Evolutionary conservation across 2,797 vertebrate species (phyloP).

Genomic region (Platyrinchus mystaceus): DNA sequence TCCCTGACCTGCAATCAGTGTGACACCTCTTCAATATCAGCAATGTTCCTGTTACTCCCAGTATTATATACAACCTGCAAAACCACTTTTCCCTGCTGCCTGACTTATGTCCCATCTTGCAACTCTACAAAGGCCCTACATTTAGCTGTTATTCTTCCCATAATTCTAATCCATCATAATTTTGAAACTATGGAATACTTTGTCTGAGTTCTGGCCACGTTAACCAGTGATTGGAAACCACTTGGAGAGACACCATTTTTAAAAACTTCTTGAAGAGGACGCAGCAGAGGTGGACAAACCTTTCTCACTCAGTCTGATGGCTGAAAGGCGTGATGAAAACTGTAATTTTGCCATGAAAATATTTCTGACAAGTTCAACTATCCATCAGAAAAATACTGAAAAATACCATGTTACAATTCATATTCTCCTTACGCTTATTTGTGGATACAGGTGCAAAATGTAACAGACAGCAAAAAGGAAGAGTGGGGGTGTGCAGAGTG

Average conservation of each 20-base stretch:
- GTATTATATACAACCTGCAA: neutral
- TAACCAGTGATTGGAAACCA: neutral
- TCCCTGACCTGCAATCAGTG: neutral
- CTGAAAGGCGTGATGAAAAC: constrained; percentile 4
- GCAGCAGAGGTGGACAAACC: neutral
- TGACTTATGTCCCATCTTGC: neutral
- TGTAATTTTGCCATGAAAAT: neutral
- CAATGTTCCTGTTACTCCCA: neutral
- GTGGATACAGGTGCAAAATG: neutral
- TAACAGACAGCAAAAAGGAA: neutral
- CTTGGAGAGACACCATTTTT: neutral
- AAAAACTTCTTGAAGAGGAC: neutral
- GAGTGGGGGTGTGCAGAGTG: neutral
- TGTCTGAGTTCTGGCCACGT: neutral
- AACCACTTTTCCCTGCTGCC: neutral
- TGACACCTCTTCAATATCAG: neutral
- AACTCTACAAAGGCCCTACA: neutral
- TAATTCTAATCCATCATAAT: neutral
- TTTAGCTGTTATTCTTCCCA: neutral
- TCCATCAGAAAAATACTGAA: neutral
- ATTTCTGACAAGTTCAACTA: neutral
- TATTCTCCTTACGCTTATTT: neutral
- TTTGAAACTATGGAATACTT: neutral
- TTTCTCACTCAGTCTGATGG: neutral
- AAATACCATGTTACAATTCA: neutral